These are phyloP conservation scores for Sinodicranocentrus sp. DNA, from an alignment of 2,888 invertebrate genomes.

Conservation along the genomic window DNA sequence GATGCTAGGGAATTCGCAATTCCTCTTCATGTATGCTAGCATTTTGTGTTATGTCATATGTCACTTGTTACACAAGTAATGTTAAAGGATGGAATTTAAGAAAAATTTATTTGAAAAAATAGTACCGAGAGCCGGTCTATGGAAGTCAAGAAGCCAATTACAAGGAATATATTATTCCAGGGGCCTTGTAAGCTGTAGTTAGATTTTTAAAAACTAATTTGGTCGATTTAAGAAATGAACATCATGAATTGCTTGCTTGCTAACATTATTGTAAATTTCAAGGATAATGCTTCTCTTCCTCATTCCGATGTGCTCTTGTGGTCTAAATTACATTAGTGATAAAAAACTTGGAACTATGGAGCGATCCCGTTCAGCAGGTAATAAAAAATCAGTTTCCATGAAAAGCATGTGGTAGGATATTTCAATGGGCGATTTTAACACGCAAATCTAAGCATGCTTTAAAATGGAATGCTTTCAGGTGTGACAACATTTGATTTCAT, in stretches of 20 bases:
- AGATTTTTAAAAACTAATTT: too few relatives aligned
- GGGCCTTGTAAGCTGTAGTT: too few relatives aligned
- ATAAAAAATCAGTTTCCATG: not conserved
- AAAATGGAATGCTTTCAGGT: constrained; percentile 17
- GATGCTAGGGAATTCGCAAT: constrained; percentile 34
- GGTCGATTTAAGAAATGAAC: too few relatives aligned
- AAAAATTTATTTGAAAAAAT: not conserved
- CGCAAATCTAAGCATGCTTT: not conserved
- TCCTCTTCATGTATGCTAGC: constrained; percentile 32
- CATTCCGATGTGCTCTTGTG: constrained; percentile 52
- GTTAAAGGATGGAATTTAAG: too few relatives aligned
- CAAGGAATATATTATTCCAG: constrained; percentile 51
- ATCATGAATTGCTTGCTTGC: too few relatives aligned
- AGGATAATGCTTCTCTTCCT: constrained; percentile 48
- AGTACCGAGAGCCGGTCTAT: constrained; percentile 51
- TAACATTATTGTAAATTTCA: too few relatives aligned
- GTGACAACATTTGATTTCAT: constrained; percentile 57
- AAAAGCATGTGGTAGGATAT: too few relatives aligned
- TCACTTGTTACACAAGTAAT: too few relatives aligned
- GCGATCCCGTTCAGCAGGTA: constrained; percentile 53
- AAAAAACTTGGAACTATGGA: constrained; percentile 59
- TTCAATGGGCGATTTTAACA: not conserved
- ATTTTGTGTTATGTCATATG: too few relatives aligned
- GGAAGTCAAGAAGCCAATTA: constrained; percentile 47
- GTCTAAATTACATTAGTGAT: constrained; percentile 35